Evolutionary conservation across 2,888 invertebrate species (phyloP).

Genomic region (Drosophila macrospina): DNA sequence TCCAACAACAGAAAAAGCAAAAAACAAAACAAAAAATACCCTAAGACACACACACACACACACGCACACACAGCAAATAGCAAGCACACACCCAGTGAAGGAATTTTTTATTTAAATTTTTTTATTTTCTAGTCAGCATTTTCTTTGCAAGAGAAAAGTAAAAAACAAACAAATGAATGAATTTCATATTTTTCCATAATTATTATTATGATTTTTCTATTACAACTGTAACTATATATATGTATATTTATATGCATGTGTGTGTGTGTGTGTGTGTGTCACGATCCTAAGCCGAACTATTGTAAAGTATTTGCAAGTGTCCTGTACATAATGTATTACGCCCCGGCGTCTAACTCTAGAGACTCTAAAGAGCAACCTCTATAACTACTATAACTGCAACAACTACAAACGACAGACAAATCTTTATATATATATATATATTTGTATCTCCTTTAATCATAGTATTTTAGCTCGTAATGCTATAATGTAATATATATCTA

Average conservation of each 20-base stretch:
- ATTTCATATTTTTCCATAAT: not conserved
- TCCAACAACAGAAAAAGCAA: slow-evolving; percentile 32
- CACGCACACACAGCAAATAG: slow-evolving; percentile 30
- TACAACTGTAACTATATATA: not conserved
- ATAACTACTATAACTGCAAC: slow-evolving; percentile 43
- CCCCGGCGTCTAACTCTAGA: slow-evolving; percentile 65
- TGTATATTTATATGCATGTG: not conserved
- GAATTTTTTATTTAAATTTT: slow-evolving; percentile 36
- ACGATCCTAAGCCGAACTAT: slow-evolving; percentile 64
- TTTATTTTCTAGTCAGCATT: slow-evolving; percentile 82
- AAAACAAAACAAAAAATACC: slow-evolving; percentile 1
- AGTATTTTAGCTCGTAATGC: slow-evolving; percentile 65
- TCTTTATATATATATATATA: slow-evolving; percentile 35
- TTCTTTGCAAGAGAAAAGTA: slow-evolving; percentile 66
- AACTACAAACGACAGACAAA: slow-evolving; percentile 47
- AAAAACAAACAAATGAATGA: slow-evolving; percentile 44
- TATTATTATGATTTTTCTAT: slow-evolving; percentile 12
- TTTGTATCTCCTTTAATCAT: slow-evolving; percentile 63
- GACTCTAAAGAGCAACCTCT: slow-evolving; percentile 59
- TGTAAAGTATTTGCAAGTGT: slow-evolving; percentile 68
- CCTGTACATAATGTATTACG: slow-evolving; percentile 71
- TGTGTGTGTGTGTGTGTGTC: slow-evolving; percentile 37
- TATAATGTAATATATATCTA: slow-evolving; percentile 39
- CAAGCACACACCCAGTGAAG: slow-evolving; percentile 48
- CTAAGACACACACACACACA: slow-evolving; percentile 33